Evolutionary conservation across 1,140 invertebrate genomes (phyloP), one percentile per base, ranked within the genome.

Genomic region (Magallana angulata): DNA sequence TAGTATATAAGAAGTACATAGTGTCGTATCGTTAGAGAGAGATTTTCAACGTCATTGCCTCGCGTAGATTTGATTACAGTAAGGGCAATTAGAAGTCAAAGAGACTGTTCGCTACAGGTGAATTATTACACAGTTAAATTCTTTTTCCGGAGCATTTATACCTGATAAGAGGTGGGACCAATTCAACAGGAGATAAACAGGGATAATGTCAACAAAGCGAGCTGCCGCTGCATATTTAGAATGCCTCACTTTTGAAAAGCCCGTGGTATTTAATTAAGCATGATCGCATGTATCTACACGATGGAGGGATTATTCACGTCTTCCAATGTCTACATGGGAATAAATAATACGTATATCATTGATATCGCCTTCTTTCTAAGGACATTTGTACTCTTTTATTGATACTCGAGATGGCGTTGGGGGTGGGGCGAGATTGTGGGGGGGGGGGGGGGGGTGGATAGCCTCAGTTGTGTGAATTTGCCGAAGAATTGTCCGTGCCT

Each of bases 51-150:
- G 68, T 30, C 68, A 76, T 18, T 76, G 24, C 24, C 24, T 30
- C 12, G 5, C 12, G 5, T 4, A 5, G 24, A 76, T 76, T 76
- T 76, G 0, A 30, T 7, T 30, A 9, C 36, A 30, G 36, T 36
- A 76, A 76, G 68, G 68, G 24, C 68, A 76, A 30, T 76, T 76
- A 76, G 24, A 76, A 76, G 24, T 76, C 68, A 76, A 11, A 76
- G 36, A 12, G 24, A 24, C 36, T 24, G 18, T 30, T 11, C 24
- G 24, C 8, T 76, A 16, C 60, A 62, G 14, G 12, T 12, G n/a
- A n/a, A 71, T 76, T 30, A 48, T 9, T 76, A 36, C 8, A 12
- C 24, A 18, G 68, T 8, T 76, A 36, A 11, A 76, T 9, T 76
- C 14, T 18, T 16, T 64, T 36, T 30, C 24, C 24, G 24, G 68